These are phyloP conservation scores for Mustelus asterias DNA, from an alignment of 2,113 vertebrate genomes.

Conservation along the genomic window DNA sequence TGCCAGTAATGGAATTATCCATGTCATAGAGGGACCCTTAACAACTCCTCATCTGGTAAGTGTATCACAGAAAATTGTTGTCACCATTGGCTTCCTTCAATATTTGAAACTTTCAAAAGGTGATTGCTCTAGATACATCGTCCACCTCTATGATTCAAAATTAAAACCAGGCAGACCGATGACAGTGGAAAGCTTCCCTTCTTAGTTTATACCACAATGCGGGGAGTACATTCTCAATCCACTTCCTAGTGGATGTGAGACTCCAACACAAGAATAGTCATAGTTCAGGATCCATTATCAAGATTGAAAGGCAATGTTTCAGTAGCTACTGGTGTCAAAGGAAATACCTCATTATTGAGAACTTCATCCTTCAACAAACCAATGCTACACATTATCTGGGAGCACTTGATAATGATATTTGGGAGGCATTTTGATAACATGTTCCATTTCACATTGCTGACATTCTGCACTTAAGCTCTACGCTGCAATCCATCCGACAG, in stretches of 20 bases:
- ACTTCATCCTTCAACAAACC: neutral
- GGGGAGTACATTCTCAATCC: neutral
- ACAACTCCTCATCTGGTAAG: constrained; percentile 60
- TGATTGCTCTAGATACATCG: neutral
- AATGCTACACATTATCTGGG: neutral
- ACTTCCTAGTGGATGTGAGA: neutral
- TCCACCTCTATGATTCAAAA: neutral
- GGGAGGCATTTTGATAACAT: neutral
- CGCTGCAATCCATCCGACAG: no score
- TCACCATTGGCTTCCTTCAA: neutral
- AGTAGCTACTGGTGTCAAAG: neutral
- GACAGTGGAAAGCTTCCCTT: neutral
- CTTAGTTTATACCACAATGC: neutral
- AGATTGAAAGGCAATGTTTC: neutral
- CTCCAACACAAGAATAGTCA: neutral
- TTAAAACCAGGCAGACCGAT: neutral
- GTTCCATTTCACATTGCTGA: neutral
- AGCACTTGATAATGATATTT: neutral
- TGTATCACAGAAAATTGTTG: constrained; percentile 24
- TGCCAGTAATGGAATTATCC: constrained; percentile 84
- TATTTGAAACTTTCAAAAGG: neutral
- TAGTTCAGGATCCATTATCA: neutral
- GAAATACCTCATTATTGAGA: neutral
- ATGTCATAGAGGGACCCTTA: constrained; percentile 71
- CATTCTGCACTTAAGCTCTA: neutral